Evolutionary conservation across 2,113 vertebrate genomes (phyloP).

Genomic region (Melanerpes formicivorus): DNA sequence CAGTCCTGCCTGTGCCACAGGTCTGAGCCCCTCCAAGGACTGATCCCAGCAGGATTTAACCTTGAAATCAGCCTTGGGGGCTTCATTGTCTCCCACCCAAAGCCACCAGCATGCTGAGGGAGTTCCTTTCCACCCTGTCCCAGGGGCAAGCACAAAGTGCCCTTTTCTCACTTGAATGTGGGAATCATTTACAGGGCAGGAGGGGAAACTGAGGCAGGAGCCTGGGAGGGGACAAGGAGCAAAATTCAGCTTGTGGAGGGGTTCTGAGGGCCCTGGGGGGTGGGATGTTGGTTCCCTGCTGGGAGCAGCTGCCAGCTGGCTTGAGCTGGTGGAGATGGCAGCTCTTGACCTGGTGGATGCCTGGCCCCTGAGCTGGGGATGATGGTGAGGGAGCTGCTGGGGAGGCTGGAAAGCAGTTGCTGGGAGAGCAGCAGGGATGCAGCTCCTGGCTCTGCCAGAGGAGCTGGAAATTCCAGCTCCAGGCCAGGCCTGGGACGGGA

Average conservation of each 20-base stretch:
- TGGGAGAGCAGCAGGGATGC: background rate
- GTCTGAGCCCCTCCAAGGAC: background rate
- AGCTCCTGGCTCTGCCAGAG: background rate
- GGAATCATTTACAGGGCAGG: background rate
- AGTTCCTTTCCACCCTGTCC: too few species aligned
- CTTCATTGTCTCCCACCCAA: background rate
- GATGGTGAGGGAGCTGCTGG: background rate
- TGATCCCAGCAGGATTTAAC: background rate
- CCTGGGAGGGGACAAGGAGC: background rate
- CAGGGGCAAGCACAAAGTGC: background rate
- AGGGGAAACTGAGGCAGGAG: background rate
- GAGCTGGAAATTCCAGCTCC: constrained; percentile 7
- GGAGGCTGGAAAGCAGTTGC: background rate
- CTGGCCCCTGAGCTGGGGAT: background rate
- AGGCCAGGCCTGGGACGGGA: background rate
- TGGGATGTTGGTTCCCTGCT: background rate
- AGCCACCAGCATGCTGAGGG: background rate
- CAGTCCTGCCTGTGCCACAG: background rate
- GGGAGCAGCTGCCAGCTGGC: background rate
- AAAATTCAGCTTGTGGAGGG: background rate
- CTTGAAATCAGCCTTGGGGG: fast-evolving
- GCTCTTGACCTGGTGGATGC: background rate
- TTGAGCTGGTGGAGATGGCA: background rate
- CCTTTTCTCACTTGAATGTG: fast-evolving
- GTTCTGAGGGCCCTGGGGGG: background rate